Conservation (phyloP, 2,888 invertebrate species). For the Eumacrocentrus americanus region DNA sequence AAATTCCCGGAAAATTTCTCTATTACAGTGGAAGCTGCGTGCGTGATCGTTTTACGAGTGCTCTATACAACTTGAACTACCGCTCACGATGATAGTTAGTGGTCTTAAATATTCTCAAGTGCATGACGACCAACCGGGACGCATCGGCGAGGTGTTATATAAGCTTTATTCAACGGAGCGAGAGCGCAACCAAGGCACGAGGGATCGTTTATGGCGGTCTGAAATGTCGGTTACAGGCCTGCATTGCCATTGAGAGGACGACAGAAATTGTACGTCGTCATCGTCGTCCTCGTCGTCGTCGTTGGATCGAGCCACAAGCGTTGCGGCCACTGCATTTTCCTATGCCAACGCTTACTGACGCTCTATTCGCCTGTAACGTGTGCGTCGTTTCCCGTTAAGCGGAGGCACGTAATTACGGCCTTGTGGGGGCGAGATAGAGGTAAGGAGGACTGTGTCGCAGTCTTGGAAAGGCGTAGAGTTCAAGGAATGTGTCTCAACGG, state of each 20-base stretch:
- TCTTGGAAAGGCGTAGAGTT: background rate
- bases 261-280: slow-evolving; percentile 33
- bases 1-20: background rate
- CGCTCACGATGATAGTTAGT: background rate
- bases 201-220: slow-evolving; percentile 52
- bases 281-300: slow-evolving; percentile 33
- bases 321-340: slow-evolving; percentile 42
- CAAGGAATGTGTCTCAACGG: slow-evolving; percentile 30
- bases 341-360: slow-evolving; percentile 36
- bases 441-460: no score
- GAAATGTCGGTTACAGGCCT: slow-evolving; percentile 7
- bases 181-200: slow-evolving; percentile 20
- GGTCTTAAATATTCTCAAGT: slow-evolving; percentile 23
- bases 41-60: no score
- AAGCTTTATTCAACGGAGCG: slow-evolving; percentile 47
- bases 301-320: slow-evolving; percentile 40
- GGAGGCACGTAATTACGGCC: slow-evolving; percentile 10
- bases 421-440: background rate
- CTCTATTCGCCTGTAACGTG: slow-evolving; percentile 9
- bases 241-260: background rate
- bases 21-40: no score
- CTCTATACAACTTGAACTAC: no score
- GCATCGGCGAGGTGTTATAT: slow-evolving; percentile 39
- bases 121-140: slow-evolving; percentile 18
- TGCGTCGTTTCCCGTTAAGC: slow-evolving; percentile 9